phyloP scores from a whole-genome alignment of 2,888 invertebrate genomes.

The Andrena bicolor region DNA sequence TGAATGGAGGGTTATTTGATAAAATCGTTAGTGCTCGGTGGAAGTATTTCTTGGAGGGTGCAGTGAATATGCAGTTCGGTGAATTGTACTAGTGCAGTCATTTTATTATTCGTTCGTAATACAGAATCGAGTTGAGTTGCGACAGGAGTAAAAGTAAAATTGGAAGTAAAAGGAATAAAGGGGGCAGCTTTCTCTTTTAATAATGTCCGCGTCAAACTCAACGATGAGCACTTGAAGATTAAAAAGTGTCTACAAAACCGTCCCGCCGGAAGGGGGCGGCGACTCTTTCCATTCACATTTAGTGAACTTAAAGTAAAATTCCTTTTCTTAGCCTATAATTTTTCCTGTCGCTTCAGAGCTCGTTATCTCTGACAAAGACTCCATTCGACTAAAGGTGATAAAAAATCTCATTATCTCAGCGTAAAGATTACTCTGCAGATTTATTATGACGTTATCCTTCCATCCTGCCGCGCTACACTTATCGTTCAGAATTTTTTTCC shows the following conservation, averaged over 20 bases:
- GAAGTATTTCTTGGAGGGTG: not conserved
- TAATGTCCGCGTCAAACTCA: conserved; percentile 38
- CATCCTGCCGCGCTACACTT: conserved; percentile 48
- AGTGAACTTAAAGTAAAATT: conserved; percentile 61
- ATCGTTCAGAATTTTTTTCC: conserved; percentile 44
- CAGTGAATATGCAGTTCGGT: not conserved
- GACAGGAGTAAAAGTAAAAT: not conserved
- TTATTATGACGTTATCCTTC: conserved; percentile 62
- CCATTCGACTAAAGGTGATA: conserved; percentile 61
- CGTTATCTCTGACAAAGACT: conserved; percentile 63
- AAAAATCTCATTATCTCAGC: conserved; percentile 63
- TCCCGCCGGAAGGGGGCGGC: conserved; percentile 19
- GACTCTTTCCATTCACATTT: conserved; percentile 51
- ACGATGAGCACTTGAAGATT: conserved; percentile 42
- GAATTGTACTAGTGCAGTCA: not conserved
- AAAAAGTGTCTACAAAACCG: conserved; percentile 56
- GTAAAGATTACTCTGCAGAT: conserved; percentile 64
- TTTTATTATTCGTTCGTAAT: not conserved
- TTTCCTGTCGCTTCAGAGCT: conserved; percentile 58
- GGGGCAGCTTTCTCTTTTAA: conserved; percentile 27
- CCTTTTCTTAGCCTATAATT: conserved; percentile 58
- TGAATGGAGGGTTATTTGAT: too few species aligned
- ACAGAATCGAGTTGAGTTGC: not conserved
- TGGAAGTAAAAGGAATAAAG: not conserved
- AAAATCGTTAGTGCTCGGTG: not conserved